Base-by-base conservation (phyloP, 2,888 invertebrate species). In the Eilema griseolum region DNA sequence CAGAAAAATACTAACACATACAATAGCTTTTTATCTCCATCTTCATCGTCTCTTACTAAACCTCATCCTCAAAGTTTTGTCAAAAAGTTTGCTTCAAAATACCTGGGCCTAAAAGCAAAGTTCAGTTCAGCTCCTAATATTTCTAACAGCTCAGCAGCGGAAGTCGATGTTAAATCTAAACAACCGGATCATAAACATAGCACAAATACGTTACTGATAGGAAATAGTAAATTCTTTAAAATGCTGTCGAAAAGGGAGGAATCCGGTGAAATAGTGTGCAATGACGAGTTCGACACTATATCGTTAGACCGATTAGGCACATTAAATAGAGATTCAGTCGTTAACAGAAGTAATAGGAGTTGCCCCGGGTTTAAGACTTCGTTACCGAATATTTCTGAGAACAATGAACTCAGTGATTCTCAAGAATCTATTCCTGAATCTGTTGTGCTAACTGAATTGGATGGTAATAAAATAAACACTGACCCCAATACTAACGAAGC, bases 41-140 rank as follows among this genome's bases (percentile, higher is more conserved):
- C 94, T 83, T 90, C 94, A 88, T 94, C 94, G 79, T 89, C 90
- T 83, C 80, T 95, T 92, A 94, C 91, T 83, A 94, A 94, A 88
- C 90, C 83, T 84, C 90, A 92, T 84, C 88, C 92, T 83, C 93
- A 93, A 86, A 95, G 93, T 91, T 95, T 95, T 88, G 95, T 95
- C 72, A 93, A 94, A 92, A 94, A 93, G 92, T 92, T 95, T 91
- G 95, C 95, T 90, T 94, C 95, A 52, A 95, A 95, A 88, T 95
- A 93, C 93, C 93, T 95, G 88, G 94, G 95, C 88, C 88, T 95
- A 31, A 95, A 93, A 89, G 89, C 94, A 72, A 95, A 93, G 81
- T 95, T 95, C 81, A 94, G 92, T 85, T 95, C 95, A 74, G 94
- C 94, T 88, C 94, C 95, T 92, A 95, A 95, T 83, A 94, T 95